These are phyloP conservation scores for Gnathonemus longibarbis DNA, from an alignment of 2,113 vertebrate genomes.

Conservation along the genomic window DNA sequence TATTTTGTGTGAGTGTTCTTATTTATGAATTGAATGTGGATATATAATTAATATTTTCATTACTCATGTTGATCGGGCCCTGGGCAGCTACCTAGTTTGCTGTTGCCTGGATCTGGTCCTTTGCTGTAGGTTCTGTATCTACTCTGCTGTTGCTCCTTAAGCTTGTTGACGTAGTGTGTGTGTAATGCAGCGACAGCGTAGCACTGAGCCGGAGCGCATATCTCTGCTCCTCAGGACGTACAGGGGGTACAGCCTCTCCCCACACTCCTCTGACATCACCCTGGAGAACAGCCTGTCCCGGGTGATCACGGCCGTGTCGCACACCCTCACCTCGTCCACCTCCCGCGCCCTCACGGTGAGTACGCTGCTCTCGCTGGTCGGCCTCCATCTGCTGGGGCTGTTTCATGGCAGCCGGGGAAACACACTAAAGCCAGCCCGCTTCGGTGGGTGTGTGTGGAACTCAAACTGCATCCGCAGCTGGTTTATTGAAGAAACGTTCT, in stretches of 20 bases:
- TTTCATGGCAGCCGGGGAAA: background rate
- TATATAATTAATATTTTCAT: background rate
- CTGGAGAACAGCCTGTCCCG: constrained; percentile 92
- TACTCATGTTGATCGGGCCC: background rate
- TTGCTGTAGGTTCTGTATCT: background rate
- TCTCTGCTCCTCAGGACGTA: constrained; percentile 68
- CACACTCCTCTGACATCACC: constrained; percentile 73
- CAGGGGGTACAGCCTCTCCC: constrained; percentile 80
- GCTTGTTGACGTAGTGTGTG: background rate
- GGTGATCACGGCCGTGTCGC: constrained; percentile 78
- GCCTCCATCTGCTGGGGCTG: background rate
- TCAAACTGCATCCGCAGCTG: background rate
- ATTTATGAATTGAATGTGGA: background rate
- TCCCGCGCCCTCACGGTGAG: constrained; percentile 82
- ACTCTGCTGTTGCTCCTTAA: background rate
- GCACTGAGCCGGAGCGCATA: background rate
- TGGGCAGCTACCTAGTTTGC: background rate
- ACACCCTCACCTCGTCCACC: constrained; percentile 79
- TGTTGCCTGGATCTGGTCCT: background rate
- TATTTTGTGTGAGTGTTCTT: background rate
- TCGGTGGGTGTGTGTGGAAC: background rate
- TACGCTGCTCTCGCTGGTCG: background rate
- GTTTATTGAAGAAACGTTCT: background rate
- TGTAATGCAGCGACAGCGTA: background rate
- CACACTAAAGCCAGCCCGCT: background rate